phyloP scores from a whole-genome alignment of 2,113 vertebrate genomes.

The Tamias sibiricus region DNA sequence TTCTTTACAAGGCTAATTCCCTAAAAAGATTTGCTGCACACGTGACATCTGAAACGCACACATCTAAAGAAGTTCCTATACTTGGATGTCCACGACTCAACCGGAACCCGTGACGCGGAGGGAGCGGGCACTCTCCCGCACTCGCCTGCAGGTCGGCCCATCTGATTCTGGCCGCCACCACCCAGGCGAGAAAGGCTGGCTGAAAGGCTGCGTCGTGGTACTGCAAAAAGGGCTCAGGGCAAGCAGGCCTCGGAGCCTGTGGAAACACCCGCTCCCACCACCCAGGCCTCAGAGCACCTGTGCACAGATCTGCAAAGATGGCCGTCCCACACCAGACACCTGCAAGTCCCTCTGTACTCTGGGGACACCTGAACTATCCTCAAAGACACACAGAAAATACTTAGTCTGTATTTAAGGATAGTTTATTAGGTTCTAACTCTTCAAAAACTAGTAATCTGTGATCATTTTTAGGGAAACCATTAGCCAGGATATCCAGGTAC shows the following conservation, averaged over 20 bases:
- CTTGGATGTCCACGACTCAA: too few species aligned
- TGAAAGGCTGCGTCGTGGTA: fast-evolving
- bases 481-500: neutral
- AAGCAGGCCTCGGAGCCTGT: fast-evolving
- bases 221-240: neutral
- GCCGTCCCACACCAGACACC: neutral
- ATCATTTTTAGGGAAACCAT: neutral
- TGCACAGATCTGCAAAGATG: neutral
- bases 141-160: too few species aligned
- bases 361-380: too few species aligned
- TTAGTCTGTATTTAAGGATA: too few species aligned
- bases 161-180: too few species aligned
- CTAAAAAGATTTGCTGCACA: neutral
- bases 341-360: too few species aligned
- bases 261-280: neutral
- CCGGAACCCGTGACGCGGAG: too few species aligned
- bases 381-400: too few species aligned
- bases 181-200: fast-evolving
- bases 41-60: neutral
- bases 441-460: neutral
- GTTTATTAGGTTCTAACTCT: neutral
- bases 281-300: neutral
- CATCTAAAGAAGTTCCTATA: too few species aligned
- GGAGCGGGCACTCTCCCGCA: too few species aligned
- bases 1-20: neutral